Conservation (phyloP, 2,888 invertebrate genomes). For the Blera fallax region DNA sequence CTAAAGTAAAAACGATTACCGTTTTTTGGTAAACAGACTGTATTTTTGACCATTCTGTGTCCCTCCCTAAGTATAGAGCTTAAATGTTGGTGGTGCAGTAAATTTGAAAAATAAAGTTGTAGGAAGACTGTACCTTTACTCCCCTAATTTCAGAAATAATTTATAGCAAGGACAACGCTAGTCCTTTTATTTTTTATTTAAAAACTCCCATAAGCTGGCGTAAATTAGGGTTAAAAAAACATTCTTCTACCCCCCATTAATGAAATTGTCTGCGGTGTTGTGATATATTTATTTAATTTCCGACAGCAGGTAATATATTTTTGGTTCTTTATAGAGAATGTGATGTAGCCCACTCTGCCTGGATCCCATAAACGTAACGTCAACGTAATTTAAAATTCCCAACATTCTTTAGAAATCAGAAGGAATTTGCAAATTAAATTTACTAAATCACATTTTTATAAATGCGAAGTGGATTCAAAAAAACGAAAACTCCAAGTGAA, state of each 20-base stretch:
- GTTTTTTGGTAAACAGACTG: no score
- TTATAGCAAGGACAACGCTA: neutral
- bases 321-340: neutral
- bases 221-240: constrained; percentile 8
- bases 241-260: neutral
- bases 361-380: neutral
- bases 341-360: neutral
- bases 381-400: neutral
- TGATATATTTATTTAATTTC: neutral
- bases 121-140: neutral
- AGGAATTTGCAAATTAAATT: constrained; percentile 10
- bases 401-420: neutral
- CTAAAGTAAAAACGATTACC: no score
- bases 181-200: neutral
- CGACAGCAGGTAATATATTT: neutral
- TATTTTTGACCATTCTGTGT: no score
- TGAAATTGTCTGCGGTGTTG: neutral
- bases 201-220: neutral
- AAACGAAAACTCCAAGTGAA: neutral
- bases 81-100: no score
- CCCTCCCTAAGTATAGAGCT: no score
- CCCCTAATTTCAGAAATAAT: neutral
- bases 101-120: no score
- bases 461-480: neutral
- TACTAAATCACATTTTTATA: neutral